A percentile compares a stretch with the other conserved stretches of the same genome.
Conservation (phyloP, 2,113 vertebrate genomes). For the Gallinago media region DNA sequence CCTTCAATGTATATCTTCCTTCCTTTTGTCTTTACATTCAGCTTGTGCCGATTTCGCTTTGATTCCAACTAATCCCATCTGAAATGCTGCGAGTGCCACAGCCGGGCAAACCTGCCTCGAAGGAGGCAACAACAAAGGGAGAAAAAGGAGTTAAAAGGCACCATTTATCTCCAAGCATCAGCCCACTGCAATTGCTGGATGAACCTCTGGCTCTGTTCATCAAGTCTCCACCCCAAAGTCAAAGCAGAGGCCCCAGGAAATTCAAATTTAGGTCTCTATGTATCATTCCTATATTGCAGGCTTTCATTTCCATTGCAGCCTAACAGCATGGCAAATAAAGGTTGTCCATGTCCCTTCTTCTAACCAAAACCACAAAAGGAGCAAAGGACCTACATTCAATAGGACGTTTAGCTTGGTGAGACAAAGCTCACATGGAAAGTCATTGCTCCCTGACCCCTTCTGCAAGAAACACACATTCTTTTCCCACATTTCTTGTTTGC, state of each 20-base stretch:
- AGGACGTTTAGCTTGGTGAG: background rate
- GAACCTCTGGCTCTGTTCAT: background rate
- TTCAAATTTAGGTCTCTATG: background rate
- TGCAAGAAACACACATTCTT: background rate
- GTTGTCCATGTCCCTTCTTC: background rate
- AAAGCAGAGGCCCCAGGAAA: slow-evolving; percentile 16
- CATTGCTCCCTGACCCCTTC: background rate
- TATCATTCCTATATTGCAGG: background rate
- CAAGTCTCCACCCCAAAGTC: background rate
- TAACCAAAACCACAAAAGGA: background rate
- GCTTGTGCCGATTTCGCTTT: background rate
- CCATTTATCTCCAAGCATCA: background rate
- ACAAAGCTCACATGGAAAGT: background rate
- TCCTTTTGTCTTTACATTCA: background rate
- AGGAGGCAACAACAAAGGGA: background rate
- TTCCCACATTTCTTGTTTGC: background rate
- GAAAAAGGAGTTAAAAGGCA: background rate
- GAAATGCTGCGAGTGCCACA: background rate
- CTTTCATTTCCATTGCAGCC: background rate
- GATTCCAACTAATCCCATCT: background rate
- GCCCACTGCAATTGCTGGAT: background rate
- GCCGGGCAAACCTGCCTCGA: background rate
- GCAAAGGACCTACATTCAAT: background rate
- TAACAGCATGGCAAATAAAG: background rate
- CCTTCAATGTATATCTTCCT: background rate